Base-by-base conservation (phyloP, 2,888 invertebrate species). In the Aphidoletes aphidimyza region DNA sequence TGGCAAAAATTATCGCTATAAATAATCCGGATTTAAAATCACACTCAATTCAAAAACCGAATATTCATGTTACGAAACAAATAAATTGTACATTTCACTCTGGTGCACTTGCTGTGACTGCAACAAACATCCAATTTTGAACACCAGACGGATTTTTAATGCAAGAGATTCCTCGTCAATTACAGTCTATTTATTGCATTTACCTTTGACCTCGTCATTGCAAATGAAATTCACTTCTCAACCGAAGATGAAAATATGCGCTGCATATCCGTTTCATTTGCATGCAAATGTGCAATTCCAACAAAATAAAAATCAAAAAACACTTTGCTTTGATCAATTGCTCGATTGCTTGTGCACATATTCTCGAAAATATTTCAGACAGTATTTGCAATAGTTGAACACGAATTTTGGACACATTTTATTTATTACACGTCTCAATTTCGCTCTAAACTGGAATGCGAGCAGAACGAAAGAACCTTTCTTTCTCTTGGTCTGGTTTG, bases 171-270 rank as follows among this genome's bases (percentile, higher is more conserved):
- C 37, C 81, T 81, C 37, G 81, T 81, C 81, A 81, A 81, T 81
- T 81, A 37, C 81, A 81, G 81, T 81, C 81, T 81, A 81, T 81
- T 81, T 81, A 81, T 81, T 81, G 81, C 81, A 1, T 81, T 81
- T n/a, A 81, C 81, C 81, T 81, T n/a, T 81, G 81, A 81, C 81
- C 81, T 81, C 37, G 37, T 81, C 81, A 37, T 37, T 81, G 81
- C 37, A 81, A 37, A 37, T 37, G 37, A 81, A 81, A 81, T 37
- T 37, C 37, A 37, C 37, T 6, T n/a, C 78, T 34, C 34, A 78
- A 19, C 36, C 11, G n/a, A 81, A 37, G 37, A 81, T 81, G 81
- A 81, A 36, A 81, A 81, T 37, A 81, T 37, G 81, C 81, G 37
- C 11, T n/a, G 81, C 37, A 81, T 37, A 81, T 81, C 81, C 69